These are phyloP conservation scores for Melikaiella ostensackeni DNA, from an alignment of 2,888 invertebrate genomes.

Conservation along the genomic window DNA sequence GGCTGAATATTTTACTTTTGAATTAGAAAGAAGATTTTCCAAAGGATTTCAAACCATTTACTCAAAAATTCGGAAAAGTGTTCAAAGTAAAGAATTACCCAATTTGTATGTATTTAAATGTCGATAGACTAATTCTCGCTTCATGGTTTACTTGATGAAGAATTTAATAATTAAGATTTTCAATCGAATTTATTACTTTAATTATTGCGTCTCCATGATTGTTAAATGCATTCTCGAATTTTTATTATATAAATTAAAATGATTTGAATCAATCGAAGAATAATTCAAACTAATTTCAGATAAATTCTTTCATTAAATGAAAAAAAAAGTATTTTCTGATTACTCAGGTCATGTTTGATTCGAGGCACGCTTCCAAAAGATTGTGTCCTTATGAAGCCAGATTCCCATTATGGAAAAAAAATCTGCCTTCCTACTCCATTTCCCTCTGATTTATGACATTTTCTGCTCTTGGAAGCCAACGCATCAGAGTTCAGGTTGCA, in stretches of 20 bases:
- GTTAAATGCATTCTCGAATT: no score
- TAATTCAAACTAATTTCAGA: neutral
- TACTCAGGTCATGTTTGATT: neutral
- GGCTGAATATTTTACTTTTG: no score
- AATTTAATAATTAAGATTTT: no score
- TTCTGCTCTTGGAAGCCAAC: neutral
- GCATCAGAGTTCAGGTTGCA: neutral
- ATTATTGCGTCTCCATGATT: no score
- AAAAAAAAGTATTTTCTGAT: neutral
- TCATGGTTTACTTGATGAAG: no score
- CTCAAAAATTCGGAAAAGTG: no score
- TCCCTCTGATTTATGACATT: neutral
- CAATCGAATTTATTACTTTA: no score
- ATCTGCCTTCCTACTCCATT: neutral
- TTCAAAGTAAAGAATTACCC: no score
- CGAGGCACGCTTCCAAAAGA: neutral
- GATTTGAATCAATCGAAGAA: neutral
- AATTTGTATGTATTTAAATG: no score
- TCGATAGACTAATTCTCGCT: no score
- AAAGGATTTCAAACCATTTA: no score
- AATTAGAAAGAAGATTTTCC: no score
- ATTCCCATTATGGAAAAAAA: neutral
- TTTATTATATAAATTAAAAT: neutral
- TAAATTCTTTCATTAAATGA: neutral
- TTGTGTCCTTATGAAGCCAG: neutral